Evolutionary conservation across 2,113 vertebrate genomes (phyloP), one percentile per base, ranked within the genome.

Genomic region (Caranx ignobilis): DNA sequence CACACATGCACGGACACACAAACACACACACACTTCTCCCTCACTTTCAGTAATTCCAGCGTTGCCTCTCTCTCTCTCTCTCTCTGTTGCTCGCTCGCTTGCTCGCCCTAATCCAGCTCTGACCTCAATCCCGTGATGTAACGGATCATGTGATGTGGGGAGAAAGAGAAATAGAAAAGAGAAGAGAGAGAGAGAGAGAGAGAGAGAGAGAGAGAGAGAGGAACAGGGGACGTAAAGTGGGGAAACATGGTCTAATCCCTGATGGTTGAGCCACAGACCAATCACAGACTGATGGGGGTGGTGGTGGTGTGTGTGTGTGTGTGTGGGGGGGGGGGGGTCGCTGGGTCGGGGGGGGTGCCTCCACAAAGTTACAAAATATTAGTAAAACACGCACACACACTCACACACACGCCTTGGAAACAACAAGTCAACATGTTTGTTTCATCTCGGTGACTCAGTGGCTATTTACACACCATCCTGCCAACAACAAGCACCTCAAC

Each of bases 121-220:
- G 91, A 92, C 91, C 92, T 90, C 91, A 93, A 93, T 92, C 92
- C 89, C 76, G 78, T 93, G 93, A 94, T 93, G 92, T 92, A 94
- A 94, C 83, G 72, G 84, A 89, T 90, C 92, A 93, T 92, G 92
- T 94, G 91, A 93, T 76, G 71, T 11, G 16, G 71, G 39, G 81
- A 83, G 81, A 82, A 73, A 84, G 64, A 66, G 69, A 76, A 79
- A 71, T 43, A 71, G 79, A 85, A 69, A 70, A 64, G 67, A 75
- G 64, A 45, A 80, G 31, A 48, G 50, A 45, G 52, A 43, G 15
- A 63, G 47, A 50, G 43, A 60, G 80, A 43, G 60, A 72, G 69
- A 72, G 70, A 63, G 75, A 60, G 74, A 64, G 72, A 61, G 79
- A 77, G 71, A 62, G 64, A 81, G 76, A 66, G 75, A 70, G 66